phyloP scores from a whole-genome alignment of 2,888 invertebrate genomes.

The Mythimna ferrago region DNA sequence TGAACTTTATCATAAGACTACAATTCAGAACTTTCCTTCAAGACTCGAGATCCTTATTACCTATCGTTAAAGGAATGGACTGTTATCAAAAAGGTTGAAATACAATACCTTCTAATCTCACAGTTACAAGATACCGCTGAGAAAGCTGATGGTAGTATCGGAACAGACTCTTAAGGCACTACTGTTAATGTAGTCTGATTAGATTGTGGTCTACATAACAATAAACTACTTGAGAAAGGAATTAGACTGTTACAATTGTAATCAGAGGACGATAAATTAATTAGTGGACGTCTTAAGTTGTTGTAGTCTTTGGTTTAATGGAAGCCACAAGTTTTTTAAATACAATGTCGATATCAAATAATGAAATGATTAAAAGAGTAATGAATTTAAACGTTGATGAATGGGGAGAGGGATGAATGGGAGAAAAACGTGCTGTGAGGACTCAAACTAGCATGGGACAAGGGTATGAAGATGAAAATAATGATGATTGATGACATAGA shows the following conservation, averaged over 20 bases:
- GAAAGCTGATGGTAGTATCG: constrained; percentile 41
- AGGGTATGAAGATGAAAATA: not conserved
- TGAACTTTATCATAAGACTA: not conserved
- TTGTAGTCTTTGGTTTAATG: not conserved
- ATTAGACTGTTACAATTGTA: constrained; percentile 37
- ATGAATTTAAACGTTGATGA: too few relatives aligned
- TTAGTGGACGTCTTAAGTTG: constrained; percentile 24
- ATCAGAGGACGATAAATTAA: constrained; percentile 41
- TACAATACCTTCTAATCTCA: constrained; percentile 48
- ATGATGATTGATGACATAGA: not conserved
- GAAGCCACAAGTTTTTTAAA: not conserved
- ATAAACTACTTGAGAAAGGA: constrained; percentile 41
- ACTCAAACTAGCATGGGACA: not conserved
- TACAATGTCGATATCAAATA: not conserved
- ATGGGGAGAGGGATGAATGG: not conserved
- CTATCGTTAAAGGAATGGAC: constrained; percentile 12
- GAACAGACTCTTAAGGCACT: constrained; percentile 26
- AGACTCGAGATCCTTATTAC: not conserved
- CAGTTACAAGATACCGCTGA: constrained; percentile 38
- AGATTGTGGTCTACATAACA: constrained; percentile 41
- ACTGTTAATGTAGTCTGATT: constrained; percentile 50
- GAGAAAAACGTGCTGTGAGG: not conserved
- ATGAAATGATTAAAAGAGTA: not conserved
- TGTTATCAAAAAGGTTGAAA: constrained; percentile 48
- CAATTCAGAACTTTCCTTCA: constrained; percentile 7